Percentiles rank a stretch among this genome's conserved stretches.
These are phyloP conservation scores for Arrhamphus sclerolepis DNA, from an alignment of 2,797 vertebrate genomes.

Conservation along the genomic window DNA sequence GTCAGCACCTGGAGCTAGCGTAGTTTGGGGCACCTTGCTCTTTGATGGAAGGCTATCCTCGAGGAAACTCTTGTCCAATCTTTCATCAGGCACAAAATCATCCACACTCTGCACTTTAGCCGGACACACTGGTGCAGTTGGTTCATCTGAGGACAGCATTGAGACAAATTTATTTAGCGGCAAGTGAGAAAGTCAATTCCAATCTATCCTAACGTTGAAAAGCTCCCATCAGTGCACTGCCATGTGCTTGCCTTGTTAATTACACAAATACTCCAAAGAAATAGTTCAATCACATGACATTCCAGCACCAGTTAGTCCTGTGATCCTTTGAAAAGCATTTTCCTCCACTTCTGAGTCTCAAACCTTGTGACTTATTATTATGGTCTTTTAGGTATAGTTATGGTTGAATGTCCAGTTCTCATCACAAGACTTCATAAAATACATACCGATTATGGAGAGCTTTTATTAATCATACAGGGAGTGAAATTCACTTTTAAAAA, in stretches of 20 bases:
- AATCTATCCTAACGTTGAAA: neutral
- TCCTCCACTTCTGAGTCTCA: slow-evolving; percentile 18
- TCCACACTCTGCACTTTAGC: slow-evolving; percentile 85
- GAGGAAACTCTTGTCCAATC: slow-evolving; percentile 92
- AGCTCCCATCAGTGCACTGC: neutral
- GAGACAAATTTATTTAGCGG: neutral
- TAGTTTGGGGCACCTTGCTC: slow-evolving; percentile 53
- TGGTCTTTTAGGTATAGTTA: slow-evolving; percentile 1
- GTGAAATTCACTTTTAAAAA: too few relatives aligned
- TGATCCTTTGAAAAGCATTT: slow-evolving; percentile 23
- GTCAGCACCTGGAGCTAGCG: slow-evolving; percentile 57
- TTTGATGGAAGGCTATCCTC: slow-evolving; percentile 82
- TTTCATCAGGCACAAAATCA: slow-evolving; percentile 92
- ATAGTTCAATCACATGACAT: slow-evolving; percentile 52
- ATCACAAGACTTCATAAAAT: too few relatives aligned
- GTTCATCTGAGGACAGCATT: slow-evolving; percentile 63
- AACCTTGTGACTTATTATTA: slow-evolving; percentile 41
- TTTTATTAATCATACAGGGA: too few relatives aligned
- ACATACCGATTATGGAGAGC: too few relatives aligned
- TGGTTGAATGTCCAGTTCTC: neutral
- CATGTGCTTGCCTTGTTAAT: neutral
- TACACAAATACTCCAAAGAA: slow-evolving; percentile 7
- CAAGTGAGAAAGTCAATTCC: neutral
- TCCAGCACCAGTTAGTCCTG: slow-evolving; percentile 21
- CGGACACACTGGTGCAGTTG: slow-evolving; percentile 62